Conservation (phyloP, 64 coral and sea anemone species). For the Platygyra sinensis region DNA sequence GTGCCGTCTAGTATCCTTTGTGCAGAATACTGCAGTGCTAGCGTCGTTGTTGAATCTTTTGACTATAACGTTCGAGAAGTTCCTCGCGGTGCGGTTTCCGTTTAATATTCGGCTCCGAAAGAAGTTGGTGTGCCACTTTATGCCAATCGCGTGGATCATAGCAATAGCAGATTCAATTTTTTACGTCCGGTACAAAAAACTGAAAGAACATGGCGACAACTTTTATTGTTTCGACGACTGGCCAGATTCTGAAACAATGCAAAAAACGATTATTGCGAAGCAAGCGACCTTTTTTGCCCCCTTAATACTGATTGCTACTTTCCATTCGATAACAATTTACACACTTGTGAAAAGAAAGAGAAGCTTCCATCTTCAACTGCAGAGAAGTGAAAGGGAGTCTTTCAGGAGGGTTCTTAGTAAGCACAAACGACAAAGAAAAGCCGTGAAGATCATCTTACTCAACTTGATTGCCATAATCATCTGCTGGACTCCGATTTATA, state of each 20-base stretch:
- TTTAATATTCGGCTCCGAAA: conserved; percentile 36
- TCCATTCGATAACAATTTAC: conserved; percentile 18
- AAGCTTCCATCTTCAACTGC: background rate
- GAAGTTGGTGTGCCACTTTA: conserved; percentile 22
- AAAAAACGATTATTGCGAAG: background rate
- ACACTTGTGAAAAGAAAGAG: background rate
- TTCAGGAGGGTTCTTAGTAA: background rate
- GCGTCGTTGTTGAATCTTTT: conserved; percentile 61
- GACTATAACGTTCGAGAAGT: conserved; percentile 68
- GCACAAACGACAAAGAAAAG: conserved; percentile 25
- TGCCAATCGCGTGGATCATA: conserved; percentile 56
- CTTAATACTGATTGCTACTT: background rate
- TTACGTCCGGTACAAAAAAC: background rate
- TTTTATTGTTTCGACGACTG: background rate
- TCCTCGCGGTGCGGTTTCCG: conserved; percentile 69
- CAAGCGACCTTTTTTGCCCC: background rate
- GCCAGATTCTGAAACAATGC: background rate
- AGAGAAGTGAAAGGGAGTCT: background rate
- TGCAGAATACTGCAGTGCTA: conserved; percentile 43
- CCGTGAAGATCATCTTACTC: conserved; percentile 18
- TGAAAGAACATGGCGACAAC: background rate
- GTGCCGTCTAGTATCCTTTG: conserved; percentile 60
- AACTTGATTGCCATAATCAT: conserved; percentile 13
- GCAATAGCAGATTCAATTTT: background rate
- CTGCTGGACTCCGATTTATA: conserved; percentile 20